These are phyloP conservation scores for Isurus oxyrinchus DNA, from an alignment of 2,113 vertebrate species.

Conservation along the genomic window DNA sequence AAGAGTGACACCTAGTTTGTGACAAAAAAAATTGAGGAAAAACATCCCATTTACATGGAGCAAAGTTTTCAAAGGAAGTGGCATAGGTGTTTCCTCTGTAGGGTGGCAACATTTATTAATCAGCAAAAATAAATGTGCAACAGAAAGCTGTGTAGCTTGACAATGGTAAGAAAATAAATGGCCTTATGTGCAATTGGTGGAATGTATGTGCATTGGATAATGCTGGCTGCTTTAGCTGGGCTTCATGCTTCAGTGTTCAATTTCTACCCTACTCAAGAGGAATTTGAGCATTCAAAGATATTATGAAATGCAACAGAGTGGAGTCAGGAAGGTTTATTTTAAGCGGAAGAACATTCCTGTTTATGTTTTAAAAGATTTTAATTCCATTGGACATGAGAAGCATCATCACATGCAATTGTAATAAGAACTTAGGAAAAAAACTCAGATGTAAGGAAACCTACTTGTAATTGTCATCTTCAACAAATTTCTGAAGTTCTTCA, in stretches of 20 bases:
- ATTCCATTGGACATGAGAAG: background rate
- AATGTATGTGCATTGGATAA: background rate
- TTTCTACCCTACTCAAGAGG: background rate
- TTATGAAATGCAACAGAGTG: background rate
- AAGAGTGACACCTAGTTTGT: background rate
- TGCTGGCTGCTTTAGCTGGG: background rate
- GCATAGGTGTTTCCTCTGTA: background rate
- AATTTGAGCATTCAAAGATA: background rate
- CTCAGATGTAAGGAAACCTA: constrained; percentile 56
- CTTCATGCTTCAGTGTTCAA: background rate
- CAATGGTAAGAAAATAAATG: background rate
- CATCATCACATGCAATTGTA: background rate
- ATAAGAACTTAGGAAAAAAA: background rate
- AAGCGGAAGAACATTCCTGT: background rate
- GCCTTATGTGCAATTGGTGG: background rate
- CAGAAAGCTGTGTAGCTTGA: background rate
- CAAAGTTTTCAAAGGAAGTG: background rate
- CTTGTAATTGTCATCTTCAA: constrained; percentile 99
- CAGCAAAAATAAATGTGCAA: background rate
- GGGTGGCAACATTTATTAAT: background rate
- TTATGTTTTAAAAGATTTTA: background rate
- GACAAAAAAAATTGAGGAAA: background rate
- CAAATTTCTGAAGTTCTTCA: constrained; percentile 98
- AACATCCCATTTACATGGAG: background rate
- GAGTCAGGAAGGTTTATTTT: background rate